Evolutionary conservation across 2,113 vertebrate species (phyloP), one percentile per base, ranked within the genome.

Genomic region (Edolisoma coerulescens): DNA sequence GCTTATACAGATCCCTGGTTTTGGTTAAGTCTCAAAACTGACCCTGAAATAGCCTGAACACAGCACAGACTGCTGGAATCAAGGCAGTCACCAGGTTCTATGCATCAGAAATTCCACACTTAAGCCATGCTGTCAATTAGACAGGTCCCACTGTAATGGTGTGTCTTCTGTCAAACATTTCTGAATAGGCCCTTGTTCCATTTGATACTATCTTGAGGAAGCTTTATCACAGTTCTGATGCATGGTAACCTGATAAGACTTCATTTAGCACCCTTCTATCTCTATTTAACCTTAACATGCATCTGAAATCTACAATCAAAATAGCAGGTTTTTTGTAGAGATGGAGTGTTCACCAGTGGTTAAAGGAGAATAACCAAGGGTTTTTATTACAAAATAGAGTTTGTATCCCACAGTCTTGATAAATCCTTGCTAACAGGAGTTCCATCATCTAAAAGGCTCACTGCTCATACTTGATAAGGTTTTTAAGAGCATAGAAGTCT

Each of bases 41-140:
- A 70, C 65, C 45, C 22, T 44, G 93, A 97, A 97, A 93, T 54
- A 95, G 47, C 16, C 74, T 75, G 71, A 77, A 94, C 71, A 65
- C 27, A 75, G 28, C 35, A 60, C 52, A 74, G 64, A 35, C 84
- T 52, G 50, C 54, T 81, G 87, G 86, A 97, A 90, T 87, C 42
- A 49, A 95, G 47, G 64, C 78, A 95, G 60, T 49, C 61, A 60
- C 20, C 42, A 65, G 60, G 35, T 94, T 80, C 88, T 76, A 18
- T 8, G 4, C 44, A 90, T 60, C 75, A 95, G 89, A 96, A 97
- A 98, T 97, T 91, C 95, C 96, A 84, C 69, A 16, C 91, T 96
- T 98, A 97, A 98, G 95, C 91, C 45, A 12, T 17, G 77, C 92
- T 97, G 96, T 98, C 97, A 96, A 13, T 95, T 93, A 91, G 96